A percentile compares a stretch with the other conserved stretches of the same genome.
phyloP scores from a whole-genome alignment of 2,888 invertebrate species.

The Emmelina monodactyla region DNA sequence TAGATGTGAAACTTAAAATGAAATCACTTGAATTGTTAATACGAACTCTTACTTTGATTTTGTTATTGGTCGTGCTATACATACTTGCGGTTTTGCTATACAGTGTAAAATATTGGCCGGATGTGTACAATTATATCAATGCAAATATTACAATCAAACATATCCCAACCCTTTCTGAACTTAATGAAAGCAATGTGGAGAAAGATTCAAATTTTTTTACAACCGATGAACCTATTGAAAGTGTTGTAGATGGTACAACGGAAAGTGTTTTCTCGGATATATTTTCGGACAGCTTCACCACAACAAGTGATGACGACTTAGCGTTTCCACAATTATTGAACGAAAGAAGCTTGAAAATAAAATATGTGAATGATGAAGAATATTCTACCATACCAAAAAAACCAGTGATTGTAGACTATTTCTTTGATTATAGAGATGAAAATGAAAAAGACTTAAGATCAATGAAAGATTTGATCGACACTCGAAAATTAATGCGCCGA shows the following conservation, averaged over 20 bases:
- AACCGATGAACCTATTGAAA: constrained; percentile 12
- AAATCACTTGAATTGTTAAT: too few species aligned
- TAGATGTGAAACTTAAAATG: too few species aligned
- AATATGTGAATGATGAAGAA: constrained; percentile 20
- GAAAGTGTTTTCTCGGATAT: constrained; percentile 16
- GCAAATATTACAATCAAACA: constrained; percentile 50
- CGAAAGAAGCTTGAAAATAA: constrained; percentile 18
- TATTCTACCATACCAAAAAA: constrained; percentile 25
- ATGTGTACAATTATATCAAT: constrained; percentile 44
- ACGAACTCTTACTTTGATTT: constrained; percentile 32
- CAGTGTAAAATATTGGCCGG: constrained; percentile 47
- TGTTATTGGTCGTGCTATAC: constrained; percentile 37
- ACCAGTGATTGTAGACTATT: constrained; percentile 30
- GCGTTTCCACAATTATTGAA: constrained; percentile 18
- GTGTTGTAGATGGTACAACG: constrained; percentile 26
- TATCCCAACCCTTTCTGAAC: constrained; percentile 44
- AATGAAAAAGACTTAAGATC: too few species aligned
- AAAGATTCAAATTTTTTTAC: constrained; percentile 21
- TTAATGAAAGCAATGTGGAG: constrained; percentile 26
- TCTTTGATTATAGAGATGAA: constrained; percentile 29
- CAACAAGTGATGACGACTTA: constrained; percentile 22
- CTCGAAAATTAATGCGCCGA: constrained; percentile 28
- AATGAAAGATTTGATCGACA: constrained; percentile 32
- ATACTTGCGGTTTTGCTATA: constrained; percentile 38
- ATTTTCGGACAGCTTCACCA: too few species aligned